These are phyloP conservation scores for Cichlasoma orientale DNA, from an alignment of 2,797 vertebrate genomes.

Conservation along the genomic window DNA sequence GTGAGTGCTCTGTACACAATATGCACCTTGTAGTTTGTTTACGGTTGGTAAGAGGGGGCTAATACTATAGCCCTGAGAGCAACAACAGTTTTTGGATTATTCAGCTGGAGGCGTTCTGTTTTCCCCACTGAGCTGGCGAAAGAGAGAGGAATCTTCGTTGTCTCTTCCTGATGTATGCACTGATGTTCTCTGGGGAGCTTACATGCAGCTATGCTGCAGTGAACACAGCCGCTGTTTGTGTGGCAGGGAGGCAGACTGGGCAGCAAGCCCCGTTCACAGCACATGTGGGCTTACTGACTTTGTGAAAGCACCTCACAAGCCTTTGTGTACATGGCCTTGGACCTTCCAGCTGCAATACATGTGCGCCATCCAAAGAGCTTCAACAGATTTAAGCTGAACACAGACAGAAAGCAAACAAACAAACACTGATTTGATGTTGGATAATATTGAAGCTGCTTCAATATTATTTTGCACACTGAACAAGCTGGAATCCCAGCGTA, in stretches of 20 bases:
- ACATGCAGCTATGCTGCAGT: conserved; percentile 17
- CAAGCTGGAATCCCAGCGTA: background rate
- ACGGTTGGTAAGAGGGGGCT: background rate
- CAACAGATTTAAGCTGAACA: background rate
- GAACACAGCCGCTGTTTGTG: conserved; percentile 29
- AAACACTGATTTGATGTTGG: background rate
- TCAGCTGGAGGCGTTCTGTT: conserved; percentile 2
- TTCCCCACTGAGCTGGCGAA: background rate
- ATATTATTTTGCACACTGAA: background rate
- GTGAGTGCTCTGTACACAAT: background rate
- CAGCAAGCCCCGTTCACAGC: conserved; percentile 17
- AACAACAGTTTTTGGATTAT: background rate
- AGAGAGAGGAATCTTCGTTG: background rate
- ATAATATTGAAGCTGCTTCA: background rate
- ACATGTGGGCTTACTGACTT: conserved; percentile 29
- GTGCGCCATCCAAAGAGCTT: background rate
- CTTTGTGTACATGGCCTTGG: conserved; percentile 5
- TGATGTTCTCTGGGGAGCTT: conserved; percentile 8
- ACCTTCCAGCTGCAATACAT: conserved; percentile 2
- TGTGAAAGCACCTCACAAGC: conserved; percentile 21
- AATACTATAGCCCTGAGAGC: background rate
- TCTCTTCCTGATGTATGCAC: conserved; percentile 18
- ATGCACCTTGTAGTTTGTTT: background rate
- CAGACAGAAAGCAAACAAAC: conserved; percentile 1
- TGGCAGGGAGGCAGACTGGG: conserved; percentile 15